These are phyloP conservation scores for Parascotia fuliginaria DNA, from an alignment of 2,888 invertebrate species.

Conservation along the genomic window DNA sequence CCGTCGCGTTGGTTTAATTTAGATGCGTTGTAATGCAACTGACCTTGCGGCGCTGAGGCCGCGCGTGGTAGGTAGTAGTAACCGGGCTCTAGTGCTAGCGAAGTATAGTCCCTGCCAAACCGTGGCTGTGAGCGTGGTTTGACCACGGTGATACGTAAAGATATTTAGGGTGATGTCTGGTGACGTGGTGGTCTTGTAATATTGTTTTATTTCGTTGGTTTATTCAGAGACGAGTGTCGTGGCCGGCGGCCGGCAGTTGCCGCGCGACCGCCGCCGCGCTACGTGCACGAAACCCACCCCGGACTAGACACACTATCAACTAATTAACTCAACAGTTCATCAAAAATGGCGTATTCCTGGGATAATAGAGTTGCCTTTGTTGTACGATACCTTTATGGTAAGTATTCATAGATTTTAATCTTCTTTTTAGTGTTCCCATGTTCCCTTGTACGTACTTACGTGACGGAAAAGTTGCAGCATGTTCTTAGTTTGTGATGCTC, in stretches of 20 bases:
- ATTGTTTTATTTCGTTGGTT: constrained; percentile 51
- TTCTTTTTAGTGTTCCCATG: constrained; percentile 9
- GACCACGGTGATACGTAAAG: constrained; percentile 30
- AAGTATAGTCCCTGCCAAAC: constrained; percentile 13
- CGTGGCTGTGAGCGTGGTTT: constrained; percentile 5
- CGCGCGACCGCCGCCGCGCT: constrained; percentile 59
- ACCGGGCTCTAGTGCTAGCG: too few relatives aligned
- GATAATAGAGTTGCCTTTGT: constrained; percentile 93
- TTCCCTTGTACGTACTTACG: too few relatives aligned
- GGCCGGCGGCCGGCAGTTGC: constrained; percentile 55
- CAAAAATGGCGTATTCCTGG: constrained; percentile 92
- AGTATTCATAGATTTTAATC: constrained; percentile 61
- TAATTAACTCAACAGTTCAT: constrained; percentile 23
- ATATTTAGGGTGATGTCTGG: constrained; percentile 41
- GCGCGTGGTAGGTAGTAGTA: constrained; percentile 6
- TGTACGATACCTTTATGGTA: constrained; percentile 93
- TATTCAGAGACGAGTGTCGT: constrained; percentile 54
- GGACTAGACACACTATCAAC: constrained; percentile 13
- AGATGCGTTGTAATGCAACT: constrained; percentile 37
- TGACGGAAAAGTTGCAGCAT: background rate
- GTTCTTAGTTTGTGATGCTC: constrained; percentile 2
- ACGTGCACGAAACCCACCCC: constrained; percentile 12
- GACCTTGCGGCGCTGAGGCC: constrained; percentile 31
- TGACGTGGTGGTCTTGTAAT: constrained; percentile 44
- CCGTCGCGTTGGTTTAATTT: constrained; percentile 33